These are phyloP conservation scores for Zaprionus lachaisei DNA, from an alignment of 1,140 invertebrate species.

Conservation along the genomic window DNA sequence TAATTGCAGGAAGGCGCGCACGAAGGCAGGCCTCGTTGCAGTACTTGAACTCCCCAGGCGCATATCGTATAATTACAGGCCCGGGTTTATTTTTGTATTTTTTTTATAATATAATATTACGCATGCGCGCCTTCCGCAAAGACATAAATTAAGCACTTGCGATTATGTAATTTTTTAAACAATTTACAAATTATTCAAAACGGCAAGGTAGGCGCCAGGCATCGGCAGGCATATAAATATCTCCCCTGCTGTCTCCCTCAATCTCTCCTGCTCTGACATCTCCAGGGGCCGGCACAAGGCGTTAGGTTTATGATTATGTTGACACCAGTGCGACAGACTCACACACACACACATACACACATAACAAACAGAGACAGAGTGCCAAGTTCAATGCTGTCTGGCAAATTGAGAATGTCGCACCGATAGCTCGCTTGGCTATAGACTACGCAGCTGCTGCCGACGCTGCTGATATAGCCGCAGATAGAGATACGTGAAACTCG, in stretches of 20 bases:
- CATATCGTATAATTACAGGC: constrained; percentile 29
- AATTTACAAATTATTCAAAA: constrained; percentile 63
- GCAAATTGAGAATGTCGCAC: constrained; percentile 14
- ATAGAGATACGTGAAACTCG: constrained; percentile 33
- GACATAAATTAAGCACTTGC: constrained; percentile 41
- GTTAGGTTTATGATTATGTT: constrained; percentile 48
- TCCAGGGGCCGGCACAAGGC: background rate
- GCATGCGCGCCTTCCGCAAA: constrained; percentile 32
- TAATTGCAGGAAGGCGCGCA: constrained; percentile 32
- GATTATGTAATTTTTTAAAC: constrained; percentile 53
- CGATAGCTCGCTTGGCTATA: background rate
- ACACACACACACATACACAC: constrained; percentile 4
- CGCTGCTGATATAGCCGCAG: constrained; percentile 12
- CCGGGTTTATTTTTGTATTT: constrained; percentile 22
- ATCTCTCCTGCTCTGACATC: background rate
- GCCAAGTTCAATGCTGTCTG: constrained; percentile 41
- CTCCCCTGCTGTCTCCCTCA: background rate
- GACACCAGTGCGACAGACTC: constrained; percentile 33
- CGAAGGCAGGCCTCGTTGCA: constrained; percentile 1
- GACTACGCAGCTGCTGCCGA: background rate
- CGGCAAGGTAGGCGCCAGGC: constrained; percentile 69
- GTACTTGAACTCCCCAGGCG: constrained; percentile 11
- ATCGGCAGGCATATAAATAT: constrained; percentile 9
- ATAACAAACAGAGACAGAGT: constrained; percentile 7
- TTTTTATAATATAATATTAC: background rate